phyloP scores from a whole-genome alignment of 2,113 vertebrate species.

The Heterochromis multidens region DNA sequence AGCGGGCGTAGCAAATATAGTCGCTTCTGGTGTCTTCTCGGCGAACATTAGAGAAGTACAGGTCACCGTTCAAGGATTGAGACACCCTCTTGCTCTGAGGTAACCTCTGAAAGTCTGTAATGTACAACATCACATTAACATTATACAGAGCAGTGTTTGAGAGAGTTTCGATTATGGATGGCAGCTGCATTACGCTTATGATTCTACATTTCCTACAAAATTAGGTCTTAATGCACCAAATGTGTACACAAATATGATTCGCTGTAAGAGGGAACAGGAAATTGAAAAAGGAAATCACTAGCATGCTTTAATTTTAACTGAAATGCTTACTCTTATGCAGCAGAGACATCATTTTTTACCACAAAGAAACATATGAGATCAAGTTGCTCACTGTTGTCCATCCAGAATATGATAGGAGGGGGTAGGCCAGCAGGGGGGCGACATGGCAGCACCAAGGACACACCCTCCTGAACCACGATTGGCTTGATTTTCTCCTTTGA shows the following conservation, averaged over 20 bases:
- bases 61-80: conserved; percentile 94
- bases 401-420: conserved; percentile 97
- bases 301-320: neutral
- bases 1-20: conserved; percentile 98
- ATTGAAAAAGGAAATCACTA: neutral
- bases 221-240: neutral
- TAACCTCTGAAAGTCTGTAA: conserved; percentile 90
- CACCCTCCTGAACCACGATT: conserved; percentile 82
- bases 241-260: neutral
- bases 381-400: conserved; percentile 91
- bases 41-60: conserved; percentile 95
- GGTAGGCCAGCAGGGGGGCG: conserved; percentile 92
- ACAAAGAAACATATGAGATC: neutral
- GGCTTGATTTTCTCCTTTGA: conserved; percentile 92
- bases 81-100: conserved; percentile 90
- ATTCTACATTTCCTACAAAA: neutral
- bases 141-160: neutral
- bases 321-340: neutral
- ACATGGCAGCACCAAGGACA: conserved; percentile 85
- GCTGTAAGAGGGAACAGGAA: neutral
- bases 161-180: neutral
- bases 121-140: neutral
- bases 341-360: neutral
- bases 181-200: neutral
- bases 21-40: conserved; percentile 88